Base-by-base conservation (phyloP, 2,113 vertebrate genomes). In the Boulengeromyrus knoepffleri region DNA sequence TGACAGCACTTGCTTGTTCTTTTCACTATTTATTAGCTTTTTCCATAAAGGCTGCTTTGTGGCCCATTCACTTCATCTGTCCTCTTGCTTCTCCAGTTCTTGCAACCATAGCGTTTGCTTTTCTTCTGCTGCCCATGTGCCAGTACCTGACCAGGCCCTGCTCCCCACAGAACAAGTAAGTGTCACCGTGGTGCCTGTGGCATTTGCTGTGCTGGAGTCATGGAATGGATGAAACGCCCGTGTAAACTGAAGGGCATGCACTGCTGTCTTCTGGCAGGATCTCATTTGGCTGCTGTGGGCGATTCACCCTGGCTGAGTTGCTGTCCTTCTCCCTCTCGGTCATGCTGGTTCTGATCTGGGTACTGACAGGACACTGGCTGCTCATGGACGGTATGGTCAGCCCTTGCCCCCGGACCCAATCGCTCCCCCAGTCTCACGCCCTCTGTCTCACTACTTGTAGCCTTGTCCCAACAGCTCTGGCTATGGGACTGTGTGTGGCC, bases 131-230 rank as follows among this genome's bases (percentile, higher is more conserved):
- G 95, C 99, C 99, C 77, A 99, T 99, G 99, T 99, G 99, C 97
- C 99, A 99, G 97, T 99, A 99, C 96, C 97, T 99, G 96, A 99
- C 98, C 94, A 97, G 97, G 94, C 98, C 99, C 93, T 99, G 99
- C 94, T 97, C 99, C 70, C 97, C 98, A 92, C 98, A 98, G 93
- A 99, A 99, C 97, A 99, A 99, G 99, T 99, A 97, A 97, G 98
- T n/a, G 21, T 66, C 17, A 1, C 21, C 4, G 0, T 39, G 31
- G 39, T 56, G 10, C 3, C n/a, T 62, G 6, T 62, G 56, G 56
- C 47, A 17, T n/a, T 47, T 86, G 45, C 47, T 50, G 7, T 49
- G 47, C n/a, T 52, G 50, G 13, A 52, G 24, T 19, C 36, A 6
- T 80, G 36, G 36, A 19, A 3, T 2, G 36, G 36, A 31, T 31